Conservation (phyloP, 2,113 vertebrate genomes). For the Fulmarus glacialis region DNA sequence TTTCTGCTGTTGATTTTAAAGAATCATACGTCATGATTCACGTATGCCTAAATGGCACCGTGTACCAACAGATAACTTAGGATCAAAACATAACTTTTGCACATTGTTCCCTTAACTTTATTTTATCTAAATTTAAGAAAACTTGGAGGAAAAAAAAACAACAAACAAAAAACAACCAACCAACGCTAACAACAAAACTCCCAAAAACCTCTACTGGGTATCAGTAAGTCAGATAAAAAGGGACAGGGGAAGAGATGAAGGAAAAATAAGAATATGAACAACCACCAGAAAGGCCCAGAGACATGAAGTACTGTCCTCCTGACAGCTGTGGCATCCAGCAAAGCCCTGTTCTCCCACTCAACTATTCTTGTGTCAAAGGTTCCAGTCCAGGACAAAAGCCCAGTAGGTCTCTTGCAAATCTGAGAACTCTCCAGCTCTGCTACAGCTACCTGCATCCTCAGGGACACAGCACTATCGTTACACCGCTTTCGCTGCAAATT, state of each 20-base stretch:
- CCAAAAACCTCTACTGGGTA: not conserved
- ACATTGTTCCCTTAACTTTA: not conserved
- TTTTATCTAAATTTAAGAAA: not conserved
- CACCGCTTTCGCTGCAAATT: too few species aligned
- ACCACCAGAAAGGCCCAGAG: not conserved
- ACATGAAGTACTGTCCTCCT: not conserved
- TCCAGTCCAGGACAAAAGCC: not conserved
- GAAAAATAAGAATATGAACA: not conserved
- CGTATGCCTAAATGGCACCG: not conserved
- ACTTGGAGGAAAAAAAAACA: not conserved
- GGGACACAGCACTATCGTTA: fast-evolving
- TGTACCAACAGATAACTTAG: not conserved
- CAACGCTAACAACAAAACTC: not conserved
- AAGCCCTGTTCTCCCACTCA: not conserved
- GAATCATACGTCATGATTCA: not conserved
- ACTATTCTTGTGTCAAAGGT: fast-evolving
- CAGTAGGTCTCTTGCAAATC: not conserved
- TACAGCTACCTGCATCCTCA: fast-evolving
- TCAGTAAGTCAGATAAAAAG: not conserved
- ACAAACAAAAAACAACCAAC: not conserved
- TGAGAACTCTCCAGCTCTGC: not conserved
- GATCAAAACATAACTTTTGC: not conserved
- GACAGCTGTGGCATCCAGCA: not conserved
- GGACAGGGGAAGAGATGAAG: not conserved
- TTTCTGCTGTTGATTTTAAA: not conserved